Conservation (phyloP, 2,797 vertebrate species). For the Rhinichthys osculus region DNA sequence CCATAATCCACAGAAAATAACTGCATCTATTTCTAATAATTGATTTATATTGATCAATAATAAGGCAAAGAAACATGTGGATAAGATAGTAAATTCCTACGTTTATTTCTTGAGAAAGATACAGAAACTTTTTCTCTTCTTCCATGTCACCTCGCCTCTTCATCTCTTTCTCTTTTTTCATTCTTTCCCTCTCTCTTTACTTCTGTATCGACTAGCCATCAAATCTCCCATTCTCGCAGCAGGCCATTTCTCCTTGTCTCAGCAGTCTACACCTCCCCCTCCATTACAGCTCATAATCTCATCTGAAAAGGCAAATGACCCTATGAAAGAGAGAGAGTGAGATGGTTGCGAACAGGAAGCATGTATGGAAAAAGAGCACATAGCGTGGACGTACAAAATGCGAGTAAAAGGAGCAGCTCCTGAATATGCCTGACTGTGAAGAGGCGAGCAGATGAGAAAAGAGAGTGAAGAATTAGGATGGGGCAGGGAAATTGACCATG, state of each 20-base stretch:
- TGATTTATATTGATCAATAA: too few relatives aligned
- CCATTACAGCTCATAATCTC: constrained; percentile 81
- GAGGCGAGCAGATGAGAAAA: constrained; percentile 47
- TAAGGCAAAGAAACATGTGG: too few relatives aligned
- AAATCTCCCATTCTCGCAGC: constrained; percentile 83
- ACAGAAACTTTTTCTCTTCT: constrained; percentile 46
- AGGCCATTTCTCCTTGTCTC: constrained; percentile 89
- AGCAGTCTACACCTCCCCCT: constrained; percentile 82
- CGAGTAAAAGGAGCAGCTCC: constrained; percentile 6
- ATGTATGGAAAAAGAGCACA: constrained; percentile 16
- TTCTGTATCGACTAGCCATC: constrained; percentile 90
- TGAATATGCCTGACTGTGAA: constrained; percentile 34
- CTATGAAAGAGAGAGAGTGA: constrained; percentile 57
- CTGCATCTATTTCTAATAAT: too few relatives aligned
- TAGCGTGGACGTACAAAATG: background rate
- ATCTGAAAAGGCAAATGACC: constrained; percentile 84
- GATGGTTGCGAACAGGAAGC: constrained; percentile 28
- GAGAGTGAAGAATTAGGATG: constrained; percentile 40
- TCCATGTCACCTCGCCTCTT: constrained; percentile 51
- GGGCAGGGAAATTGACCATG: constrained; percentile 70
- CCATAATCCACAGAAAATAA: background rate
- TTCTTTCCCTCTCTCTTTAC: constrained; percentile 42
- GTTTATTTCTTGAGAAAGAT: constrained; percentile 31
- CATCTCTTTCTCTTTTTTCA: constrained; percentile 47
- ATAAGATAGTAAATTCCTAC: too few relatives aligned